Percentiles rank a stretch among this genome's conserved stretches.
These are phyloP conservation scores for Rhimphoctona megacephalus DNA, from an alignment of 2,888 invertebrate genomes.

Conservation along the genomic window DNA sequence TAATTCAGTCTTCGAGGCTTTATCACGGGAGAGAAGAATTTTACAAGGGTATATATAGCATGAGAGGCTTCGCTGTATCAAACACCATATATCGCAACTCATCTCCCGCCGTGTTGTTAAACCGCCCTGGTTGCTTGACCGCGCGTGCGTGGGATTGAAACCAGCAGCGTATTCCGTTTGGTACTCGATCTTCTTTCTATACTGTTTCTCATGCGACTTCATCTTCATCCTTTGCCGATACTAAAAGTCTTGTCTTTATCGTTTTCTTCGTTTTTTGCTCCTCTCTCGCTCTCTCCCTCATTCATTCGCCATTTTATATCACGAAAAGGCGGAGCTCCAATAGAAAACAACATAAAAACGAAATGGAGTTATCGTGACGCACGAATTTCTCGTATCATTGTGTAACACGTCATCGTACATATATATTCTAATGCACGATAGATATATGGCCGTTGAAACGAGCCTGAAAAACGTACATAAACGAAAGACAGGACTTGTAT, in stretches of 20 bases:
- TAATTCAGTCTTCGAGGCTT: constrained; percentile 71
- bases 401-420: constrained; percentile 51
- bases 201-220: constrained; percentile 67
- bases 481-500: constrained; percentile 20
- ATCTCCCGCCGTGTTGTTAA: constrained; percentile 66
- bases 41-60: constrained; percentile 45
- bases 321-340: constrained; percentile 65
- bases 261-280: constrained; percentile 7
- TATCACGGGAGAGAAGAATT: constrained; percentile 56
- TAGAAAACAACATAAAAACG: constrained; percentile 34
- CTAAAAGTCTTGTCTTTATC: constrained; percentile 30
- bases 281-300: constrained; percentile 36
- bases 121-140: constrained; percentile 55
- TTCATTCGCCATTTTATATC: constrained; percentile 61
- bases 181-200: constrained; percentile 53
- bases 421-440: constrained; percentile 42
- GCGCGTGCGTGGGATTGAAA: constrained; percentile 67
- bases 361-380: constrained; percentile 68
- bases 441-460: constrained; percentile 28
- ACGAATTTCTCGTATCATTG: constrained; percentile 67
- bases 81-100: constrained; percentile 57
- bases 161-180: constrained; percentile 56
- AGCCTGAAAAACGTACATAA: neutral
- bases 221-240: constrained; percentile 51
- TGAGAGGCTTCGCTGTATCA: constrained; percentile 35